These are phyloP conservation scores for Seriola dumerili DNA, from an alignment of 2,113 vertebrate species.

Conservation along the genomic window DNA sequence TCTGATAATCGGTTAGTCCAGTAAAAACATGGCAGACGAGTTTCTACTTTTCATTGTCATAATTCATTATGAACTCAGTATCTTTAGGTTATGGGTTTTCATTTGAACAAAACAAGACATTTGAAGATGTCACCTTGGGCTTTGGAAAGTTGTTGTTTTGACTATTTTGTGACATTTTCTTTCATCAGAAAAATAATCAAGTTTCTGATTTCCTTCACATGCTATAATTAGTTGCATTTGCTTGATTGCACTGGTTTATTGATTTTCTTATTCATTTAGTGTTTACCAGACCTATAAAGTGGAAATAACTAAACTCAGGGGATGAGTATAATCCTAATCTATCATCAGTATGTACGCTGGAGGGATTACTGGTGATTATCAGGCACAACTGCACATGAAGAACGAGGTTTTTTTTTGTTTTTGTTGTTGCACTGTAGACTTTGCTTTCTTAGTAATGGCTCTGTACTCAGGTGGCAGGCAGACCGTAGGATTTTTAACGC, in stretches of 20 bases:
- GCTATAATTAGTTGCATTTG: slow-evolving; percentile 43
- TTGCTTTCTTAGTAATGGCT: not conserved
- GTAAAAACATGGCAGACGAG: not conserved
- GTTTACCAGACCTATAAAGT: slow-evolving; percentile 11
- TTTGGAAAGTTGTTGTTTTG: not conserved
- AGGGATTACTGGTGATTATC: slow-evolving; percentile 24
- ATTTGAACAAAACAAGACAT: too few relatives aligned
- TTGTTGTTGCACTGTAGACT: not conserved
- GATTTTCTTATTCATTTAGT: slow-evolving; percentile 12
- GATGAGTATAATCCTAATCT: slow-evolving; percentile 4
- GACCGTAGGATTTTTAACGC: slow-evolving; percentile 18
- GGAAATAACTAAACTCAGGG: slow-evolving; percentile 14
- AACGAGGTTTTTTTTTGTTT: not conserved
- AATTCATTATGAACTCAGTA: not conserved
- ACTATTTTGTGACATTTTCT: not conserved
- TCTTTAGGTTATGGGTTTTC: too few relatives aligned
- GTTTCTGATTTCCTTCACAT: slow-evolving; percentile 18
- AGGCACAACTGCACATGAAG: not conserved
- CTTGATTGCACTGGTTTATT: slow-evolving; percentile 45
- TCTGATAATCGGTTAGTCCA: not conserved
- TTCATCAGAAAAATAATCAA: not conserved
- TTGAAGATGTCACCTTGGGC: not conserved
- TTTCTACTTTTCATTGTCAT: not conserved
- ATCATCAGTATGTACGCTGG: not conserved
- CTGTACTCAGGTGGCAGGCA: slow-evolving; percentile 14